These are phyloP conservation scores for Scyliorhinus canicula DNA, from an alignment of 2,797 vertebrate species.

Conservation along the genomic window DNA sequence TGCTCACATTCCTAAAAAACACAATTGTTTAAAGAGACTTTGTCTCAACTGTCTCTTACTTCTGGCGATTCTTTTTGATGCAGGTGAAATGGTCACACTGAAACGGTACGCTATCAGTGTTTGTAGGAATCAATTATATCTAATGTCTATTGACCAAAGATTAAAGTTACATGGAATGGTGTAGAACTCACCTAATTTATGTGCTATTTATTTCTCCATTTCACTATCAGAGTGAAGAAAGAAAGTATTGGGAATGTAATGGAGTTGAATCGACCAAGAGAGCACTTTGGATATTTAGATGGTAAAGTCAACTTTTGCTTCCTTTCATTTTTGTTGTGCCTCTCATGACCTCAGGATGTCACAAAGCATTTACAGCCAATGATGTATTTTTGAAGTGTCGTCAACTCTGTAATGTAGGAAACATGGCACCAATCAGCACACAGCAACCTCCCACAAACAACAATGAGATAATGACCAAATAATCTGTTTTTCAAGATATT, in stretches of 20 bases:
- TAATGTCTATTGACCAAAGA: background rate
- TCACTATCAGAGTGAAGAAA: background rate
- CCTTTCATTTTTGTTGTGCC: background rate
- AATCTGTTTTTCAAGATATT: background rate
- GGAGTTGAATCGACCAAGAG: background rate
- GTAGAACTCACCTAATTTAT: background rate
- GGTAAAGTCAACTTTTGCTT: background rate
- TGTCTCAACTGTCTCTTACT: background rate
- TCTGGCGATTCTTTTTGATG: background rate
- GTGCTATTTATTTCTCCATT: background rate
- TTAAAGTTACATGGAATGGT: background rate
- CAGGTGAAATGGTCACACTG: too few relatives aligned
- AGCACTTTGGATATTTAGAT: slow-evolving; percentile 10
- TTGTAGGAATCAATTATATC: too few relatives aligned
- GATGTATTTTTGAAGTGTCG: background rate
- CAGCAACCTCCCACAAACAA: too few relatives aligned
- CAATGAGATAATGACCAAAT: background rate
- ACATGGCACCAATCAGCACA: too few relatives aligned
- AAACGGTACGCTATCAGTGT: background rate
- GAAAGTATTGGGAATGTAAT: background rate
- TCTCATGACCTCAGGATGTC: background rate
- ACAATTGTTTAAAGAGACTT: background rate
- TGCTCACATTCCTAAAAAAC: background rate
- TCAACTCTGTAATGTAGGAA: background rate
- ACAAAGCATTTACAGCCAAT: background rate